These are phyloP conservation scores for Turritopsis dohrnii DNA, from an alignment of 30 jellyfish, hydroid and myxozoan species.

Conservation along the genomic window DNA sequence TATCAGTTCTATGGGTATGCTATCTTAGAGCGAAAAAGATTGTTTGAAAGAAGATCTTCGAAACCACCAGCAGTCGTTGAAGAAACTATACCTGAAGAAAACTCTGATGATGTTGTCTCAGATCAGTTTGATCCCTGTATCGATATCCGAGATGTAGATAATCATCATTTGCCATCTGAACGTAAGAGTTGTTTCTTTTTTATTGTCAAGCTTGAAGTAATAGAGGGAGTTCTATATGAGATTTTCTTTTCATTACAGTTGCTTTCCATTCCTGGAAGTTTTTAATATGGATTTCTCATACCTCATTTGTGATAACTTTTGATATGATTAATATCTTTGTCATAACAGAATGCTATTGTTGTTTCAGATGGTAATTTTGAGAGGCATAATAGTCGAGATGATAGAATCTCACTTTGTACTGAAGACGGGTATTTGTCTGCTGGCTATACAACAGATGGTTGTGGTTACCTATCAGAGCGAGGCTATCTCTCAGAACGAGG, in stretches of 20 bases:
- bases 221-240: too few species aligned
- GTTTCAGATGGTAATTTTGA: not conserved
- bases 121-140: not conserved
- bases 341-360: too few species aligned
- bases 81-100: constrained; percentile 26
- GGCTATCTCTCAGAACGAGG: constrained; percentile 20
- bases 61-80: constrained; percentile 15
- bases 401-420: constrained; percentile 18
- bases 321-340: too few species aligned
- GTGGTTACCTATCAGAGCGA: constrained; percentile 20
- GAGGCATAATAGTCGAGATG: not conserved
- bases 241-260: too few species aligned
- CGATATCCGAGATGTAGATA: not conserved
- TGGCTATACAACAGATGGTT: constrained; percentile 16
- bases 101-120: constrained; percentile 22
- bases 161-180: not conserved
- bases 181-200: not conserved
- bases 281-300: too few species aligned
- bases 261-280: too few species aligned
- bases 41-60: constrained; percentile 20
- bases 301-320: too few species aligned
- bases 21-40: constrained; percentile 1
- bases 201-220: too few species aligned
- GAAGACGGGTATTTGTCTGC: constrained; percentile 19
- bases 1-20: not conserved